Evolutionary conservation across 2,888 invertebrate species (phyloP), one percentile per base, ranked within the genome.

Genomic region (Cynaeus angustus): DNA sequence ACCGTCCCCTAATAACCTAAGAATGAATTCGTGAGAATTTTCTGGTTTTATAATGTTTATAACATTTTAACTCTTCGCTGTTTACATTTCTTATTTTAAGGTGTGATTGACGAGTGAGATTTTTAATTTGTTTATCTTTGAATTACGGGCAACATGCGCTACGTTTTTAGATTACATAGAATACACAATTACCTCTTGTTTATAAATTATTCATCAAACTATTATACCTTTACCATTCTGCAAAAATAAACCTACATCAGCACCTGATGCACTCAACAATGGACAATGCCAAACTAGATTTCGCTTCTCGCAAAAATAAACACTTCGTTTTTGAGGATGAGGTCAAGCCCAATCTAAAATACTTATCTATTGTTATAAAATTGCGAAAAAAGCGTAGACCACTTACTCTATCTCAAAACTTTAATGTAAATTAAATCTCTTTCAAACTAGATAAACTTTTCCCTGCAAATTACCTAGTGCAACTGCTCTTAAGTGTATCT

Each of bases 91-190:
- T 71, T 68, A 68, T 66, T 73, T 73, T 66, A 58, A 73, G 72
- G 70, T 72, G 73, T 69, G 71, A 73, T 72, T 73, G 72, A 73
- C 68, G 73, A 73, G 70, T 52, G 70, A 69, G 70, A 72, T 70
- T 72, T 73, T 73, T 73, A 72, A 73, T 70, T 73, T 73, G 71
- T 72, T 72, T 72, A 72, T 69, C 69, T 72, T 69, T 65, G 55
- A 69, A 66, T 65, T 66, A 56, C 68, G 64, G 71, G 59, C 59
- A 67, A 64, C 66, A 71, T 71, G 68, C 68, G 65, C 65, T 65
- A 56, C 64, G 66, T 58, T 66, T 68, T 68, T 62, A 62, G 68
- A 68, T 68, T 68, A 68, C 33, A 55, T 45, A 67, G 66, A 67
- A 67, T 53, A 68, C 62, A 62, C 66, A 66, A 66, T 66, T 66